Base-by-base conservation (phyloP, 2,113 vertebrate species). In the Eretmochelys imbricata region DNA sequence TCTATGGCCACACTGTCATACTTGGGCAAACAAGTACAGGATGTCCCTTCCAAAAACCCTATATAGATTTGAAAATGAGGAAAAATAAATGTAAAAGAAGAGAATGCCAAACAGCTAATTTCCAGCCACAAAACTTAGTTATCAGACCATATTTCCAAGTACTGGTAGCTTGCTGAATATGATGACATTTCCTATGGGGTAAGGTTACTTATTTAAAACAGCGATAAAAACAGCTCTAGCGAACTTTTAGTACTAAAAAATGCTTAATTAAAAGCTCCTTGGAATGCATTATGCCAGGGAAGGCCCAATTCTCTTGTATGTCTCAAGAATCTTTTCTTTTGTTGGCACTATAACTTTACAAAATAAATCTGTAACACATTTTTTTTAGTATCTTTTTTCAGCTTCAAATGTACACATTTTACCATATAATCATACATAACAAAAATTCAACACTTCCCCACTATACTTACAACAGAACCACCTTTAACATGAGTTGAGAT, bases 371-470 rank as follows among this genome's bases (percentile, higher is more conserved):
- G 35, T 48, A 96, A 83, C 31, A 20, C 22, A 8, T 22, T 5
- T 80, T 89, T 89, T 78, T 80, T 65, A 59, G 83, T 80, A n/a
- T 57, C 19, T 80, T 93, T 78, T 83, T 91, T 79, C 87, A 89
- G 53, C 31, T 97, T 97, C 91, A 93, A 50, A 89, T 65, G 62
- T 94, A 79, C 16, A 84, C 84, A 10, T 83, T 97, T 95, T 95
- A 49, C 54, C 82, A 4, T 87, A 10, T 93, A 97, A 97, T 98
- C 95, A 95, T 38, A 96, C 10, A 8, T 54, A 94, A 96, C 55
- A 96, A 95, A 97, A 94, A 88, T 75, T 12, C 90, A 87, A 87
- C 5, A 76, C 96, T 97, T 97, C 80, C 95, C 80, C 51, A 80
- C 84, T 96, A 91, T 91, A 90, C 25, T 95, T 92, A 78, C 10